These are phyloP conservation scores for Pyxicephalus adspersus DNA, from an alignment of 2,113 vertebrate genomes.

Conservation along the genomic window DNA sequence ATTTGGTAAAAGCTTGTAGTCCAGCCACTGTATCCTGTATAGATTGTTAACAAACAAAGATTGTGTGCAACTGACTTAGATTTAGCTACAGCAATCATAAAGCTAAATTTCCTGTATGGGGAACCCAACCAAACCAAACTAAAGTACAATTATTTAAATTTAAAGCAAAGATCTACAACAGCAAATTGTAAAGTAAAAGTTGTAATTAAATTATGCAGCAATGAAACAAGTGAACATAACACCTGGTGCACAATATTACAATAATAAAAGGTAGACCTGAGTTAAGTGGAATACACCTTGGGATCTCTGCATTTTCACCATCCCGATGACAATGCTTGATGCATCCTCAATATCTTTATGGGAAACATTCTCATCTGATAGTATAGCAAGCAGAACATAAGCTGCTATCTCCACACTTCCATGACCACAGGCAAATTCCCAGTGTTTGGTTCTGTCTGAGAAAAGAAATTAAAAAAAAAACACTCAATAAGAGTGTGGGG, in stretches of 20 bases:
- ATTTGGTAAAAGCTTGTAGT: slow-evolving; percentile 69
- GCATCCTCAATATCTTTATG: background rate
- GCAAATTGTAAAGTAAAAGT: background rate
- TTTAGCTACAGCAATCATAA: background rate
- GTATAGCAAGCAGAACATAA: slow-evolving; percentile 74
- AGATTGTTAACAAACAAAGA: fast-evolving
- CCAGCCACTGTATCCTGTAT: slow-evolving; percentile 69
- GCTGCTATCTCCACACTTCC: slow-evolving; percentile 75
- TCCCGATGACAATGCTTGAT: slow-evolving; percentile 9
- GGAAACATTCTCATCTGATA: slow-evolving; percentile 63
- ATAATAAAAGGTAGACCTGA: background rate
- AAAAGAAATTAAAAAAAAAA: background rate
- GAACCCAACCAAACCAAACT: background rate
- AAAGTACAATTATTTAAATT: background rate
- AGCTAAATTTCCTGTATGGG: background rate
- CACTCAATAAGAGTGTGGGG: background rate
- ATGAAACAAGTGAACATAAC: no score
- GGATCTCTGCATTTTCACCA: background rate
- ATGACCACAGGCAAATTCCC: background rate
- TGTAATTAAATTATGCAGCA: background rate
- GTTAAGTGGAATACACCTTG: background rate
- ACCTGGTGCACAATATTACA: background rate
- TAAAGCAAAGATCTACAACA: no score
- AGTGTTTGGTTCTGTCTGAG: slow-evolving; percentile 25
- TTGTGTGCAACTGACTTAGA: background rate